A percentile compares a stretch with the other conserved stretches of the same genome.
These are phyloP conservation scores for Pollenia labialis DNA, from an alignment of 2,888 invertebrate genomes.

Conservation along the genomic window DNA sequence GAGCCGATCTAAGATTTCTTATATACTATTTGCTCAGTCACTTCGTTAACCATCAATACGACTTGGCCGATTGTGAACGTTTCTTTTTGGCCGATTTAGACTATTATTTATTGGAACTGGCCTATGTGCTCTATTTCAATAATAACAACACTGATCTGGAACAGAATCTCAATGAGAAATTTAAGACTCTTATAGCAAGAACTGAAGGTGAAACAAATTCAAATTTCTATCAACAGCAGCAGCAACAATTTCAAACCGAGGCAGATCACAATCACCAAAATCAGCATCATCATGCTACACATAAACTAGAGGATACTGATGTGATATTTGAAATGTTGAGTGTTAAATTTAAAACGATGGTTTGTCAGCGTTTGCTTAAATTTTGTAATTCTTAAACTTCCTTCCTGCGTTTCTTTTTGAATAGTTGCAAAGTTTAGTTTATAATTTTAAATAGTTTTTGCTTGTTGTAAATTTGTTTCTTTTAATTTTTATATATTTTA, in stretches of 20 bases:
- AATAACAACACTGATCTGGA: constrained; percentile 83
- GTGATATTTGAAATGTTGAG: constrained; percentile 83
- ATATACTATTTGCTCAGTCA: constrained; percentile 83
- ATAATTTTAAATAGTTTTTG: constrained; percentile 7
- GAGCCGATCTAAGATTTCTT: constrained; percentile 83
- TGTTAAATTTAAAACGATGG: constrained; percentile 83
- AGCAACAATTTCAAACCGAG: constrained; percentile 35
- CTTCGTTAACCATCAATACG: constrained; percentile 81
- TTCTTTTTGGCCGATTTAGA: constrained; percentile 83
- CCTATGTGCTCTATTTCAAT: constrained; percentile 84
- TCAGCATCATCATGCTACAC: constrained; percentile 70
- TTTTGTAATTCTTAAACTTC: constrained; percentile 79
- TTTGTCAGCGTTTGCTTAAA: constrained; percentile 83
- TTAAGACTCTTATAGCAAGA: constrained; percentile 79
- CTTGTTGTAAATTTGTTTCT: constrained; percentile 37
- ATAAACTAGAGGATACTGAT: constrained; percentile 82
- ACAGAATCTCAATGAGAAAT: constrained; percentile 82
- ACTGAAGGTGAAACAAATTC: constrained; percentile 49
- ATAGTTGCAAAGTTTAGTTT: constrained; percentile 5
- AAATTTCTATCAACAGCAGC: constrained; percentile 74
- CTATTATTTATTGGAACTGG: constrained; percentile 83
- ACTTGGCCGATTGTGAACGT: constrained; percentile 82
- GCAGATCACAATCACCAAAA: constrained; percentile 46
- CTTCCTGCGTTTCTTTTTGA: neutral
- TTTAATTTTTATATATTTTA: constrained; percentile 16